phyloP scores from a whole-genome alignment of 2,797 vertebrate genomes.

The Amblyopsis hoosieri region DNA sequence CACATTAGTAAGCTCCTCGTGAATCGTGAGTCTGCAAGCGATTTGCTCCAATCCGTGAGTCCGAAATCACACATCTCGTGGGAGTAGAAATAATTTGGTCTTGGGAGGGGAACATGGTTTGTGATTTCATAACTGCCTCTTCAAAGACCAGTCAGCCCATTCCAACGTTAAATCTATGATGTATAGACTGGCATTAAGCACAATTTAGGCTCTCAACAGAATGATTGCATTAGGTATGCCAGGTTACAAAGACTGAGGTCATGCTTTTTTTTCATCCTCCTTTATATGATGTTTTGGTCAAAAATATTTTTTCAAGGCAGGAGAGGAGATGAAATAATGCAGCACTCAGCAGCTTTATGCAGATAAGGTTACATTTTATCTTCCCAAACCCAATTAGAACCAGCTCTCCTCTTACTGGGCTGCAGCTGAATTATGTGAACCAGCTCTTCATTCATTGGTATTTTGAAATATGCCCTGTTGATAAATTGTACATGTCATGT shows the following conservation, averaged over 20 bases:
- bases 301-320: slow-evolving; percentile 49
- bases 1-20: slow-evolving; percentile 72
- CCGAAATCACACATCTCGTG: slow-evolving; percentile 74
- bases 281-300: slow-evolving; percentile 59
- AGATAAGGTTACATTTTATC: slow-evolving; percentile 67
- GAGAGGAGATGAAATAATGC: slow-evolving; percentile 71
- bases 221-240: slow-evolving; percentile 74
- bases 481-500: slow-evolving; percentile 29
- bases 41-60: slow-evolving; percentile 75
- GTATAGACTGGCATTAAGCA: slow-evolving; percentile 74
- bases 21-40: slow-evolving; percentile 77
- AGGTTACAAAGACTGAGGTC: slow-evolving; percentile 73
- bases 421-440: slow-evolving; percentile 29
- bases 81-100: slow-evolving; percentile 75
- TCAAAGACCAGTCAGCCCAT: slow-evolving; percentile 69
- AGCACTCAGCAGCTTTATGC: slow-evolving; percentile 56
- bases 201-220: slow-evolving; percentile 57
- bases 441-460: slow-evolving; percentile 35
- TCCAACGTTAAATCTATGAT: slow-evolving; percentile 75
- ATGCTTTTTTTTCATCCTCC: slow-evolving; percentile 70
- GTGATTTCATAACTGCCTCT: slow-evolving; percentile 73
- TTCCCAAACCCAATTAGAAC: slow-evolving; percentile 65
- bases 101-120: slow-evolving; percentile 73
- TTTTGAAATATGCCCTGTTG: slow-evolving; percentile 38
- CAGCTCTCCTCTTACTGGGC: slow-evolving; percentile 47